phyloP scores from a whole-genome alignment of 2,797 vertebrate species.

The Bufotes viridis region DNA sequence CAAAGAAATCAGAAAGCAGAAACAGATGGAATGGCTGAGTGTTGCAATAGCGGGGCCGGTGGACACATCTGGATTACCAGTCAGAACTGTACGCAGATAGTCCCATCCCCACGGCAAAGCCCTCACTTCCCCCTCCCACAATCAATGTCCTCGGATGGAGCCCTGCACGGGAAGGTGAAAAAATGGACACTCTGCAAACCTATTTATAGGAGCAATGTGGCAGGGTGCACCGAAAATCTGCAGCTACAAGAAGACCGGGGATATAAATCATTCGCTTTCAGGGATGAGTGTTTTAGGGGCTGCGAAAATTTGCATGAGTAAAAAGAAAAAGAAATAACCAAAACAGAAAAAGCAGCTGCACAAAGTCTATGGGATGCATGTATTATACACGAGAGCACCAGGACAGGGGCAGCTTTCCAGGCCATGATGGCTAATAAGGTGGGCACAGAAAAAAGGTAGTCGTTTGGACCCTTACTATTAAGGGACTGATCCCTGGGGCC shows the following conservation, averaged over 20 bases:
- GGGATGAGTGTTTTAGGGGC: constrained; percentile 24
- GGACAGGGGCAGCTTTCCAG: not conserved
- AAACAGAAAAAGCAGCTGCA: not conserved
- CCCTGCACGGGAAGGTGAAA: constrained; percentile 24
- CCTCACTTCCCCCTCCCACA: not conserved
- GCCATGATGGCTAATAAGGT: not conserved
- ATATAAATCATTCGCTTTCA: constrained; percentile 50
- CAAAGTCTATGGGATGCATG: not conserved
- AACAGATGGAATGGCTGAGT: not conserved
- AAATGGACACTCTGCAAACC: constrained; percentile 42
- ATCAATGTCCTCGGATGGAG: constrained; percentile 47
- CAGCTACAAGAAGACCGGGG: constrained; percentile 15
- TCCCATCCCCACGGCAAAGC: not conserved
- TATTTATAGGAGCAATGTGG: constrained; percentile 58
- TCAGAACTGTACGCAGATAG: constrained; percentile 23
- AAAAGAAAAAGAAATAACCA: not conserved
- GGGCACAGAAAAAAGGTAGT: not conserved
- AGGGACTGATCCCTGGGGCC: no score
- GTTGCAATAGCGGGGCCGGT: not conserved
- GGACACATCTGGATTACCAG: constrained; percentile 52
- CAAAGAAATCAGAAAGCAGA: constrained; percentile 49
- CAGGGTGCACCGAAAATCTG: constrained; percentile 45
- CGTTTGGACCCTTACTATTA: not conserved
- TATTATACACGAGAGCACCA: no score
- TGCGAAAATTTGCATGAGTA: constrained; percentile 1